Evolutionary conservation across 2,797 vertebrate genomes (phyloP).

Genomic region (Lacerta agilis): DNA sequence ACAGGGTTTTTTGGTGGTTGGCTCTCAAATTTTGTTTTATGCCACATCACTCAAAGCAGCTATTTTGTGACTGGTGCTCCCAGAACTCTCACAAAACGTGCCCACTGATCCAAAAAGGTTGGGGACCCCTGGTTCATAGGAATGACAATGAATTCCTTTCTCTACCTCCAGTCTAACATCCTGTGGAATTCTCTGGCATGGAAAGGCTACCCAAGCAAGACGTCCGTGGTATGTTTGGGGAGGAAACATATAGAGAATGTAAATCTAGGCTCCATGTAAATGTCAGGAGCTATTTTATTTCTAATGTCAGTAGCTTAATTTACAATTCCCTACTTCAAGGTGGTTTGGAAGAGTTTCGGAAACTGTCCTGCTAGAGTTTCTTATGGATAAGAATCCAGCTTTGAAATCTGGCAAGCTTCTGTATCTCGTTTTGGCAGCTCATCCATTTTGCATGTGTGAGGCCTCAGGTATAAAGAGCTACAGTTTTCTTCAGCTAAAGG

Average conservation of each 20-base stretch:
- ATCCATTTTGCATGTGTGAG: background rate
- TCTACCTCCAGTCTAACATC: too few species aligned
- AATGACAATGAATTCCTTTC: background rate
- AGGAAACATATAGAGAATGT: background rate
- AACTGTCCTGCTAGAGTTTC: background rate
- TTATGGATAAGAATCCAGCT: background rate
- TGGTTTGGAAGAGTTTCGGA: background rate
- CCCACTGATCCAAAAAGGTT: too few species aligned
- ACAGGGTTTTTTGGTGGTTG: too few species aligned
- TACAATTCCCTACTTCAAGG: background rate
- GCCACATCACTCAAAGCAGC: too few species aligned
- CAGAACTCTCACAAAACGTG: too few species aligned
- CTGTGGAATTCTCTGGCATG: background rate
- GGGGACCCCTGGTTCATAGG: background rate
- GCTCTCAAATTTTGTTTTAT: too few species aligned
- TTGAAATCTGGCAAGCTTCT: background rate
- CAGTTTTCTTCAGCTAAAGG: background rate
- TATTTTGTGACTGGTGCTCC: too few species aligned
- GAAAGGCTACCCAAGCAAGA: background rate
- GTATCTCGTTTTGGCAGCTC: background rate
- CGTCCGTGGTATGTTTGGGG: background rate
- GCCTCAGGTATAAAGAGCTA: background rate
- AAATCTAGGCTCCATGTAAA: conserved; percentile 8
- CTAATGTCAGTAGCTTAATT: conserved; percentile 1
- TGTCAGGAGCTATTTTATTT: background rate